These are phyloP conservation scores for Chrysodeixis includens DNA, from an alignment of 2,888 invertebrate genomes.

Conservation along the genomic window DNA sequence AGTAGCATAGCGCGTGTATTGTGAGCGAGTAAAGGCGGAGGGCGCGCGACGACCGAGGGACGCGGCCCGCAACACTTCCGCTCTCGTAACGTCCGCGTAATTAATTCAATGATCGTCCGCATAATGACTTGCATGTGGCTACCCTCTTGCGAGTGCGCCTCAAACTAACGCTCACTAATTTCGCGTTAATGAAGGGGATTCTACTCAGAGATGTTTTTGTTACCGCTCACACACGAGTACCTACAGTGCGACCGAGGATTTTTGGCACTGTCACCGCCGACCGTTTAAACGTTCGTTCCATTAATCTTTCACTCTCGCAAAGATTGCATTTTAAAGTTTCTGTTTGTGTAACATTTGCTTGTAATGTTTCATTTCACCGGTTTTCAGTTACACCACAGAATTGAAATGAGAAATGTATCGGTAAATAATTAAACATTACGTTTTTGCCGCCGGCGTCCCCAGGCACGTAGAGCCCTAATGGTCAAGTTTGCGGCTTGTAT, in stretches of 20 bases:
- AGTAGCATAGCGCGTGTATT: constrained; percentile 50
- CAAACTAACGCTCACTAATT: constrained; percentile 84
- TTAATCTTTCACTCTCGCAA: constrained; percentile 82
- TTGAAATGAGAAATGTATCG: constrained; percentile 65
- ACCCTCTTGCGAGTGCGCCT: constrained; percentile 74
- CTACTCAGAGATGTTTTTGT: constrained; percentile 80
- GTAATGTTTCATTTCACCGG: constrained; percentile 74
- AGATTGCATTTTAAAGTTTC: constrained; percentile 86
- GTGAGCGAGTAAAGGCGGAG: constrained; percentile 47
- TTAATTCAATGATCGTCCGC: constrained; percentile 88
- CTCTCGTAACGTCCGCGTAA: constrained; percentile 76
- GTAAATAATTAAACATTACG: constrained; percentile 63
- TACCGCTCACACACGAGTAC: constrained; percentile 64
- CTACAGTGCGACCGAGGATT: constrained; percentile 67
- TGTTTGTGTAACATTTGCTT: constrained; percentile 79
- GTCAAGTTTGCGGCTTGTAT: constrained; percentile 58
- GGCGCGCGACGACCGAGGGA: constrained; percentile 35
- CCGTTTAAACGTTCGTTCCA: constrained; percentile 80
- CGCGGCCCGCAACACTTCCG: constrained; percentile 73
- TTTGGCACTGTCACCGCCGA: constrained; percentile 82
- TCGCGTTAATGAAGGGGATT: constrained; percentile 82
- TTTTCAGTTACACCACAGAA: constrained; percentile 54
- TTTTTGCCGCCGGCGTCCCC: constrained; percentile 55
- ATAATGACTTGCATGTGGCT: constrained; percentile 87
- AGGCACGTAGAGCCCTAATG: constrained; percentile 45